Evolutionary conservation across 2,113 vertebrate genomes (phyloP).

Genomic region (Pleuronectes platessa): DNA sequence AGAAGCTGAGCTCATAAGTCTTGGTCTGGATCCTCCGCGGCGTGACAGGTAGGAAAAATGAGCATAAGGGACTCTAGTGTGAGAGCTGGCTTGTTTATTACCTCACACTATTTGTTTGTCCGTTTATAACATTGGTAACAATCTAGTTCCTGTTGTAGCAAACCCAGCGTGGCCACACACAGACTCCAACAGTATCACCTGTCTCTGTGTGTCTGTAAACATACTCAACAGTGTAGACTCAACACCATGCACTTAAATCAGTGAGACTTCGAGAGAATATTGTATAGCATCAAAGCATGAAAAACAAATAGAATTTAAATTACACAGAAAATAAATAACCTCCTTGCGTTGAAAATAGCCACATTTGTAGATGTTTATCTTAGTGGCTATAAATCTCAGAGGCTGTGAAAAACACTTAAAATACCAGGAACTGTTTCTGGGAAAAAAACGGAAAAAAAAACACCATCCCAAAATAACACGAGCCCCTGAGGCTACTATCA

Average conservation of each 20-base stretch:
- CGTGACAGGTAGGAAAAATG: background rate
- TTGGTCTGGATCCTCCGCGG: slow-evolving; percentile 15
- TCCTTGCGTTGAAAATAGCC: background rate
- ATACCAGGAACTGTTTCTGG: too few species aligned
- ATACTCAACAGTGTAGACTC: slow-evolving; percentile 7
- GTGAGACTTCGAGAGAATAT: background rate
- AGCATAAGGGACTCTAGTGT: background rate
- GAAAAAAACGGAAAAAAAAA: too few species aligned
- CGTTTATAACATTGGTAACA: slow-evolving; percentile 39
- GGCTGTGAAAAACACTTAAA: background rate
- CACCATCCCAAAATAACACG: too few species aligned
- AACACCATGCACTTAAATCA: slow-evolving; percentile 10
- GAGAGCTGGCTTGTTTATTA: slow-evolving; percentile 38
- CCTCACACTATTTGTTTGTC: slow-evolving; percentile 37
- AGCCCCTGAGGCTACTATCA: slow-evolving; percentile 6
- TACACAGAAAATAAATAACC: background rate
- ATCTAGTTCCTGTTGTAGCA: slow-evolving; percentile 49
- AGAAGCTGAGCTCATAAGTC: slow-evolving; percentile 6
- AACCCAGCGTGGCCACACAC: slow-evolving; percentile 45
- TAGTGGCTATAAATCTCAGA: background rate
- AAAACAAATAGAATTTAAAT: background rate
- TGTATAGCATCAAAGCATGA: background rate
- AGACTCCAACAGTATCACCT: background rate
- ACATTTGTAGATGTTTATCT: background rate
- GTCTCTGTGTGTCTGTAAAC: background rate